phyloP scores from a whole-genome alignment of 2,888 invertebrate genomes.

The Tricholauxania praeusta region DNA sequence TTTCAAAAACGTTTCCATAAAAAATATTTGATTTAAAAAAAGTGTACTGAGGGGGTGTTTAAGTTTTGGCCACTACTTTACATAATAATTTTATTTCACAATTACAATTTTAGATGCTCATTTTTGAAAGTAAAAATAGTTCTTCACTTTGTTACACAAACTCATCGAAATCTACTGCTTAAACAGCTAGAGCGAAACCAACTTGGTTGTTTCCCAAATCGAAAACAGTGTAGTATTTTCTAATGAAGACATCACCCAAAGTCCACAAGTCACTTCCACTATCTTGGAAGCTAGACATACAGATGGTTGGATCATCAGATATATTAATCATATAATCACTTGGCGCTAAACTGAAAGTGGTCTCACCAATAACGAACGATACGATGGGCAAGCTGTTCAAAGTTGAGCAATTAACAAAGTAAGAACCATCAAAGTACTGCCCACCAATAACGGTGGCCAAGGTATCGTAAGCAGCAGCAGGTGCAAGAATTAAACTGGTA shows the following conservation, averaged over 20 bases:
- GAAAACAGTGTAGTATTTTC: slow-evolving; percentile 94
- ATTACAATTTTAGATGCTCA: too few species aligned
- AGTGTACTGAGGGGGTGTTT: too few species aligned
- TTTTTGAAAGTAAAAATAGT: not conserved
- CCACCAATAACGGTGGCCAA: slow-evolving; percentile 81
- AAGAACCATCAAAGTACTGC: slow-evolving; percentile 57
- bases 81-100: too few species aligned
- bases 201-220: slow-evolving; percentile 86
- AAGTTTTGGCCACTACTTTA: too few species aligned
- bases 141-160: not conserved
- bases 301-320: slow-evolving; percentile 68
- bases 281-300: slow-evolving; percentile 90
- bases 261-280: slow-evolving; percentile 90
- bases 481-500: slow-evolving; percentile 94
- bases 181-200: slow-evolving; percentile 82
- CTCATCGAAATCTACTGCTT: slow-evolving; percentile 48
- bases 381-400: slow-evolving; percentile 83
- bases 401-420: slow-evolving; percentile 79
- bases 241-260: slow-evolving; percentile 96
- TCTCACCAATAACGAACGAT: slow-evolving; percentile 80
- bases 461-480: slow-evolving; percentile 80
- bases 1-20: too few species aligned
- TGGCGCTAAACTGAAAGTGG: slow-evolving; percentile 79
- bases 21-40: too few species aligned
- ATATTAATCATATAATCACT: slow-evolving; percentile 80